These are phyloP conservation scores for Drosophila trapezifrons DNA, from an alignment of 1,140 invertebrate species.

Conservation along the genomic window DNA sequence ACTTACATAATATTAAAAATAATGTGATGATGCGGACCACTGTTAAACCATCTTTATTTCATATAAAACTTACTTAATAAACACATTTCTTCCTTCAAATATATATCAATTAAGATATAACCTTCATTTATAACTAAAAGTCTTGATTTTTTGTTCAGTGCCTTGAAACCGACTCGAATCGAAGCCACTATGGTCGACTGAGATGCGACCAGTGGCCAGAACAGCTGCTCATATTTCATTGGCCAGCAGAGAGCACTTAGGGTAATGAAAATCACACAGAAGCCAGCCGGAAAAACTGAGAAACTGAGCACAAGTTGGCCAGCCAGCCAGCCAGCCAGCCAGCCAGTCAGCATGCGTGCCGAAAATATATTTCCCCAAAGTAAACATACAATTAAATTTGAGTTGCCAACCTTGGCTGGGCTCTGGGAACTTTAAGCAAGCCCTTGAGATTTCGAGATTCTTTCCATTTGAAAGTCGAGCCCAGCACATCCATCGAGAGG, in stretches of 20 bases:
- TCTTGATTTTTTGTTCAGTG: slow-evolving; percentile 1
- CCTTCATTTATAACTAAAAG: not conserved
- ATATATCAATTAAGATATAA: too few species aligned
- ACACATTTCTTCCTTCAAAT: too few species aligned
- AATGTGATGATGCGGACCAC: too few species aligned
- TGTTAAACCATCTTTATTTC: too few species aligned
- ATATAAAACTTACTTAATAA: too few species aligned
- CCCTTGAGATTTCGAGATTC: slow-evolving; percentile 23
- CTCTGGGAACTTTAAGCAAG: slow-evolving; percentile 20
- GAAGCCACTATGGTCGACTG: slow-evolving; percentile 28
- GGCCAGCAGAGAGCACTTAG: slow-evolving; percentile 25
- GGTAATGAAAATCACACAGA: slow-evolving; percentile 46
- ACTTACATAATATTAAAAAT: too few species aligned
- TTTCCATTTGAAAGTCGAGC: slow-evolving; percentile 36
- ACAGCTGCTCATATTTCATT: slow-evolving; percentile 40
- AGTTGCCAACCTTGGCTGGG: not conserved
- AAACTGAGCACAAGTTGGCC: slow-evolving; percentile 10
- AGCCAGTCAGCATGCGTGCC: slow-evolving; percentile 14
- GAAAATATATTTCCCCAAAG: slow-evolving; percentile 21
- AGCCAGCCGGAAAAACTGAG: slow-evolving; percentile 12
- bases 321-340: not conserved
- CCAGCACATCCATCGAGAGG: slow-evolving; percentile 1
- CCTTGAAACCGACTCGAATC: not conserved
- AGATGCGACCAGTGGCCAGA: slow-evolving; percentile 27
- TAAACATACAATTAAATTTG: slow-evolving; percentile 34